Percentiles rank a stretch among this genome's conserved stretches.
Evolutionary conservation across 2,113 vertebrate genomes (phyloP).

Genomic region (Sphyrna mokarran): DNA sequence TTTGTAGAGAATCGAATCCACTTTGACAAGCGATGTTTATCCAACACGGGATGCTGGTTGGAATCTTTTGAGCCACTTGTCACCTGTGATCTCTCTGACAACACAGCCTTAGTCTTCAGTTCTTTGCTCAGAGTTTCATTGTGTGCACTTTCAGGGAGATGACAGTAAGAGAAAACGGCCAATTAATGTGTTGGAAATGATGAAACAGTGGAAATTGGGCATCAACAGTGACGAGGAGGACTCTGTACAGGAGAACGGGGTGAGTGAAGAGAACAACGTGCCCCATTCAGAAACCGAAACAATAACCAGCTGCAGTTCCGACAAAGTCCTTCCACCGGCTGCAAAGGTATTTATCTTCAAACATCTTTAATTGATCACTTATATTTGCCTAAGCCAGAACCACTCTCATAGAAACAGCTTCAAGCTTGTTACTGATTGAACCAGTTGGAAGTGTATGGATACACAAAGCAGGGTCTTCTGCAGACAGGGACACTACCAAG

Average conservation of each 20-base stretch:
- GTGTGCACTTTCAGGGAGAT: background rate
- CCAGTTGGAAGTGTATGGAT: background rate
- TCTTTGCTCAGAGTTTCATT: background rate
- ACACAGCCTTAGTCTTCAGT: background rate
- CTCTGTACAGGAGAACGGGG: background rate
- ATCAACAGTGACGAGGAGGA: background rate
- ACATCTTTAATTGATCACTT: background rate
- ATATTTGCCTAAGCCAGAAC: background rate
- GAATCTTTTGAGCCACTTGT: background rate
- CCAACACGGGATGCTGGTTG: background rate
- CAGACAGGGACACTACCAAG: background rate
- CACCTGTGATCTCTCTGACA: background rate
- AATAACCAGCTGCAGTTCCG: background rate
- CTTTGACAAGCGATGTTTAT: background rate
- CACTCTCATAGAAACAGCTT: background rate
- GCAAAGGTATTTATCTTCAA: constrained; percentile 18
- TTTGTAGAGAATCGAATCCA: background rate
- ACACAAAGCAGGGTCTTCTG: background rate
- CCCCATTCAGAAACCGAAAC: no score
- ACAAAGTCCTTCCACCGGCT: background rate
- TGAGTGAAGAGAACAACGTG: background rate
- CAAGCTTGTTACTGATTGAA: background rate
- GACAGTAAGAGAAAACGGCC: background rate
- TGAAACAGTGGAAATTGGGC: constrained; percentile 20
- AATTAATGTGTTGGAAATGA: constrained; percentile 31